Conservation (phyloP, 2,888 invertebrate genomes). For the Leptinotarsa peninsularis region DNA sequence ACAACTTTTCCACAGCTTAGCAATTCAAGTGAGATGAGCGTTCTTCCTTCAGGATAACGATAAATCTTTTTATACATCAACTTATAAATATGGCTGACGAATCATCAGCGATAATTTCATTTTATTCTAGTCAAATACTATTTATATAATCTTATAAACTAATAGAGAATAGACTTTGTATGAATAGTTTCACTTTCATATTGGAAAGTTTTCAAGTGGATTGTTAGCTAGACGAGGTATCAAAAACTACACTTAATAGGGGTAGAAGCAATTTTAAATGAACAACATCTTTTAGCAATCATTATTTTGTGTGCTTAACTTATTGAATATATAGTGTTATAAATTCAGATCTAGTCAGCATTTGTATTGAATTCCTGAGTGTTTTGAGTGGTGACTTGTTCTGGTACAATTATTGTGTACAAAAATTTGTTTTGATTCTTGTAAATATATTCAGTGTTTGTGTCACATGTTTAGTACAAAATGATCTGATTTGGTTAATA, state of each 20-base stretch:
- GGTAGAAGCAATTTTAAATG: conserved; percentile 18
- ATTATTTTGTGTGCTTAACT: conserved; percentile 7
- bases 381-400: conserved; percentile 2
- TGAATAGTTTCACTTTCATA: conserved; percentile 37
- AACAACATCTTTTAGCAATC: conserved; percentile 6
- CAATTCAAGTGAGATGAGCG: too few species aligned
- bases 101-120: conserved; percentile 17
- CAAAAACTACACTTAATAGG: conserved; percentile 6
- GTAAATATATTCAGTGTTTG: conserved; percentile 16
- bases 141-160: conserved; percentile 25
- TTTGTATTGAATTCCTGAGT: background rate
- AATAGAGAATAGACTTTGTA: conserved; percentile 21
- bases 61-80: too few species aligned
- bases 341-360: conserved; percentile 1
- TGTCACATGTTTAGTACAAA: conserved; percentile 25
- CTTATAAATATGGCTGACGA: background rate
- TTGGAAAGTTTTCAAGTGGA: conserved; percentile 39
- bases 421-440: conserved; percentile 22
- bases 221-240: conserved; percentile 34
- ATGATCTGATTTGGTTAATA: conserved; percentile 13
- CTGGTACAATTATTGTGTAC: conserved; percentile 23
- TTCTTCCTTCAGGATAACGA: too few species aligned
- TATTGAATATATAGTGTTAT: background rate
- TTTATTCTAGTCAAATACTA: conserved; percentile 40
- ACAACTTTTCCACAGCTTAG: too few species aligned